Conservation (phyloP, 2,797 vertebrate species). For the Siniperca scherzeri region DNA sequence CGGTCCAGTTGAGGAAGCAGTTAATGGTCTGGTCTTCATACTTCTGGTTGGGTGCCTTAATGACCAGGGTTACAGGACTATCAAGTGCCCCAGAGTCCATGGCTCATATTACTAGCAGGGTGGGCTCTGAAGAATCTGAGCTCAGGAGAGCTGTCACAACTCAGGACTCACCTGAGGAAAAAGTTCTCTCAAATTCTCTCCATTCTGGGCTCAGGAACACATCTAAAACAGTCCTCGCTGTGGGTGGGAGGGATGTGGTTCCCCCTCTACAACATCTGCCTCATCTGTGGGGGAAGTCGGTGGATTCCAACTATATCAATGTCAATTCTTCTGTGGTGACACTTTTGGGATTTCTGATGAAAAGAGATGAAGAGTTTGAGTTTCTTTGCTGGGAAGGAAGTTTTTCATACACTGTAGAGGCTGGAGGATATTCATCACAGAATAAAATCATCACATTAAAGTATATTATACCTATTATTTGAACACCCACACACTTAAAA, state of each 20-base stretch:
- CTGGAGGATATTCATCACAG: not conserved
- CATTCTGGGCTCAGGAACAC: slow-evolving; percentile 45
- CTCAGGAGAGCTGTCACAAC: slow-evolving; percentile 36
- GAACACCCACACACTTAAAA: not conserved
- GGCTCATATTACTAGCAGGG: slow-evolving; percentile 72
- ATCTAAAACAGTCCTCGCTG: slow-evolving; percentile 27
- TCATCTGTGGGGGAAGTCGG: slow-evolving; percentile 30
- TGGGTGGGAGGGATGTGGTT: not conserved
- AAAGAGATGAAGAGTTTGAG: not conserved
- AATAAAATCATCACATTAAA: not conserved
- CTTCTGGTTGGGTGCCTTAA: slow-evolving; percentile 97
- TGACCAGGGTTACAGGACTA: slow-evolving; percentile 93
- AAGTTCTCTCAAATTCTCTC: slow-evolving; percentile 57
- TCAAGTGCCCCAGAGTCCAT: slow-evolving; percentile 90
- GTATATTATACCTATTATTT: not conserved
- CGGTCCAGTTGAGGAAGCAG: slow-evolving; percentile 97
- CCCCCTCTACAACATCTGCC: slow-evolving; percentile 48
- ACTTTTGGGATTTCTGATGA: slow-evolving; percentile 36
- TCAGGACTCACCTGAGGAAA: slow-evolving; percentile 66
- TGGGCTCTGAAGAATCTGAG: slow-evolving; percentile 55
- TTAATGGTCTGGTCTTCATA: slow-evolving; percentile 95
- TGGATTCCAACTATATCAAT: not conserved
- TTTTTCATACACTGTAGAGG: not conserved
- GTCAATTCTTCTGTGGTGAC: slow-evolving; percentile 13
- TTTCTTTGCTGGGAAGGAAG: not conserved